Base-by-base conservation (phyloP, 2,888 invertebrate species). In the Epistrophe grossulariae region DNA sequence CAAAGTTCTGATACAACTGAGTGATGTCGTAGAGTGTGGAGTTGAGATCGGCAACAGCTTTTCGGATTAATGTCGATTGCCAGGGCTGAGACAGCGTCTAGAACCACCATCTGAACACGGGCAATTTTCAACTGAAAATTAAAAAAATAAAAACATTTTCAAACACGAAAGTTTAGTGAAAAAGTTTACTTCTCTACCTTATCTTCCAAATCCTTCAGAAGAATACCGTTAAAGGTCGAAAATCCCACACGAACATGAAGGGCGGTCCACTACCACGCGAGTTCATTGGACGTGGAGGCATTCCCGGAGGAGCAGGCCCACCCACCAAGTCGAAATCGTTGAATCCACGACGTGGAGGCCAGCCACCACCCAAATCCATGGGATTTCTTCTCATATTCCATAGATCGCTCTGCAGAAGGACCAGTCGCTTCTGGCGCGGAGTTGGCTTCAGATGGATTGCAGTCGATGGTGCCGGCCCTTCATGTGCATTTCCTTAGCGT, bases 401-500 rank as follows among this genome's bases (percentile, higher is more conserved):
- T 90, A 94, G 93, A 91, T 95, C 95, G 91, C 95, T 95, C 82
- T 95, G 94, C 90, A 95, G 94, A 89, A 95, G 93, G 94, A 95
- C 95, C 89, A 97, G 94, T 91, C 96, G 97, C 72, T 97, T 95
- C 90, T 96, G 96, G 89, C 97, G 95, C 90, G 97, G 94, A 71
- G 97, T 97, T 24, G 97, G 98, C 93, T 98, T 98, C 90, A 98
- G 96, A 92, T 99, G 93, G 98, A 99, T 92, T 98, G 98, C 82
- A 99, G 94, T 28, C 99, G 94, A 93, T 99, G 99, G 13, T 99
- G 94, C 48, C 99, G 95, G 50, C 99, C 99, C 93, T 98, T 98
- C 97, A 99, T 97, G 93, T 99, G 99, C 98, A 99, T 98, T 93
- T 99, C 98, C 94, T 99, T 99, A 89, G 99, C 99, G 93, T 98